Base-by-base conservation (phyloP, 2,888 invertebrate genomes). In the Polymixis lichenea region DNA sequence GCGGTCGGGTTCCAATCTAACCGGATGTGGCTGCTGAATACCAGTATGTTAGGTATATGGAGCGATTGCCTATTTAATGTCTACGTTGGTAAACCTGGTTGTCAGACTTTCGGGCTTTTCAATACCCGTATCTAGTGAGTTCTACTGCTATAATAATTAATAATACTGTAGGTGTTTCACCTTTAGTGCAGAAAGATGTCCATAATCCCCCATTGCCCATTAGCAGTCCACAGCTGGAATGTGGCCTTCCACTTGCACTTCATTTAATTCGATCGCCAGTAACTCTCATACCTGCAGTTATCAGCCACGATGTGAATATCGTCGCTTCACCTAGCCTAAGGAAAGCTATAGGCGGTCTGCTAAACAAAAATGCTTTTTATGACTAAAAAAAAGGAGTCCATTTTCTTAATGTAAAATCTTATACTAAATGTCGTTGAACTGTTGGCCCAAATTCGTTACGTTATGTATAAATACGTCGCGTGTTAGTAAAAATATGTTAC, bases 381-480 rank as follows among this genome's bases (percentile, higher is more conserved):
- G 15, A 38, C 17, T 64, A 8, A 38, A 62, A 62, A 38, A 4
- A 19, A 6, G n/a, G 1, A n/a, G n/a, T 38, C 17, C 7, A 13
- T n/a, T 55, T 11, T 62, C 9, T 64, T 32, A 55, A 38, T 25
- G 9, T 15, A 38, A 25, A 25, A 19, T 32, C 1, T 25, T 51
- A 55, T 17, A 9, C n/a, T 28, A 32, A 53, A 76, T 76, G 60
- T n/a, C 62, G 22, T 66, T 80, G 74, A 62, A 43, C 64, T 43
- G 15, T 25, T 82, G 69, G 49, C 77, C 77, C 19, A 66, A 49
- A 66, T 80, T 66, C 9, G 15, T 46, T 11, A 13, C 60, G 22
- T 25, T 13, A 53, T 49, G 58, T 38, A 55, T 55, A 55, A 55
- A 61, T 32, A 58, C 43, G 25, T 72, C 22, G 72, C 80, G 62